Conservation (phyloP, 2,888 invertebrate genomes). For the Leptopilina syphax region DNA sequence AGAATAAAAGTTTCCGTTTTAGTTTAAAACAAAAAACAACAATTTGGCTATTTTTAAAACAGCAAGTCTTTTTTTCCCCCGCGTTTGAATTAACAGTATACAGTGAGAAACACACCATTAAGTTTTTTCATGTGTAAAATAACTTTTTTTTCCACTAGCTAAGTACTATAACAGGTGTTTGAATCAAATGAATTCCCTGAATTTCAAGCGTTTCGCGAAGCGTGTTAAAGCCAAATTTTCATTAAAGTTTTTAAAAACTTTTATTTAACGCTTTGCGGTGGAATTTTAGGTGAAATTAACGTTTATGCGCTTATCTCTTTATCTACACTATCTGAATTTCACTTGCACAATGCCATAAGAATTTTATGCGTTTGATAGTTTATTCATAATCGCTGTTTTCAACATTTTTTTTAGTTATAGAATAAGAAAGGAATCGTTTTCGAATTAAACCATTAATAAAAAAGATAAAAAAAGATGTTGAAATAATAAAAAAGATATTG, state of each 20-base stretch:
- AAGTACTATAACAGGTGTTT: conserved; percentile 8
- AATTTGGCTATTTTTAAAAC: no score
- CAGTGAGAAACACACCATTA: not conserved
- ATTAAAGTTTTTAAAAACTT: conserved; percentile 34
- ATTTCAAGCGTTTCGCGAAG: conserved; percentile 22
- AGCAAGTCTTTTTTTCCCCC: not conserved
- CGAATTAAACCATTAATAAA: no score
- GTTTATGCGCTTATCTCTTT: conserved; percentile 25
- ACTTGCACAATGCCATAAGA: not conserved
- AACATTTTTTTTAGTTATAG: not conserved
- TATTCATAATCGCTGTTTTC: not conserved
- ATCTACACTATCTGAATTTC: not conserved
- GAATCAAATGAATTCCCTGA: conserved; percentile 13
- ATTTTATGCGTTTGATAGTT: not conserved
- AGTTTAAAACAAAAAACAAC: no score
- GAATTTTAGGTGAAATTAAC: conserved; percentile 23
- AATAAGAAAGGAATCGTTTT: no score
- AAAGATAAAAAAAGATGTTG: no score
- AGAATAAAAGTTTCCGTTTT: no score
- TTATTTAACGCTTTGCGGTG: conserved; percentile 21
- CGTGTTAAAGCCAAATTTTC: conserved; percentile 19
- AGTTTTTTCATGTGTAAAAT: conserved; percentile 1
- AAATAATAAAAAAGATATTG: no score
- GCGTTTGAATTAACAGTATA: not conserved
- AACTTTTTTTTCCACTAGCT: not conserved